These are phyloP conservation scores for Diloba caeruleocephala DNA, from an alignment of 2,888 invertebrate genomes.

Conservation along the genomic window DNA sequence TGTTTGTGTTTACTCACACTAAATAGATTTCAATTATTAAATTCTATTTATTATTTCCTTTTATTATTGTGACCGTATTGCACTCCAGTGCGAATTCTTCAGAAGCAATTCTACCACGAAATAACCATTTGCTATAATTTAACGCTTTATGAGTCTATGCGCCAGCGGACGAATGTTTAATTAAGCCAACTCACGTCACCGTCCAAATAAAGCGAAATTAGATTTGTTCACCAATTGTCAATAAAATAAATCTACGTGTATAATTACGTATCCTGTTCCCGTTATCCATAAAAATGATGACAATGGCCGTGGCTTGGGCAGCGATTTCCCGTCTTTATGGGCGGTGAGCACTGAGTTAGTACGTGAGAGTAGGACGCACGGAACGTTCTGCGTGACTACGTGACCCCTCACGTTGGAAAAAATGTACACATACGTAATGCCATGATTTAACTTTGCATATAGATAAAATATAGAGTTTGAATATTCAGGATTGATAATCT, in stretches of 20 bases:
- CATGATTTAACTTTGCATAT: conserved; percentile 25
- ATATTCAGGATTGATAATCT: conserved; percentile 24
- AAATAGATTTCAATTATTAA: conserved; percentile 11
- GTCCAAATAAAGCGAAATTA: conserved; percentile 55
- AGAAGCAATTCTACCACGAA: conserved; percentile 3
- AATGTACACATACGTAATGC: conserved; percentile 38
- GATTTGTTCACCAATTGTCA: conserved; percentile 56
- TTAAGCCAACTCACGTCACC: conserved; percentile 46
- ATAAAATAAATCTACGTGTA: conserved; percentile 62
- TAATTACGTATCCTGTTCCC: conserved; percentile 68
- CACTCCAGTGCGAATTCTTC: conserved; percentile 5
- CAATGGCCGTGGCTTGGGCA: conserved; percentile 60
- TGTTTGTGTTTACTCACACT: conserved; percentile 14
- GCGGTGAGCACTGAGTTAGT: conserved; percentile 52
- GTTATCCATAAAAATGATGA: conserved; percentile 67
- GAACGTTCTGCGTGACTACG: conserved; percentile 51
- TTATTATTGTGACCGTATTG: neutral
- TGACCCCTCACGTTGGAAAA: conserved; percentile 51
- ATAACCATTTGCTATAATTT: conserved; percentile 11
- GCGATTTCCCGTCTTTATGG: conserved; percentile 67
- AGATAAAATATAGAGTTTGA: conserved; percentile 28
- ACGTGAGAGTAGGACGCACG: conserved; percentile 60
- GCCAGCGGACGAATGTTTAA: conserved; percentile 26
- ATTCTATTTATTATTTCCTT: conserved; percentile 9
- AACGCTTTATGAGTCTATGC: conserved; percentile 18